These are phyloP conservation scores for Cyprinodon tularosa DNA, from an alignment of 2,113 vertebrate genomes.

Conservation along the genomic window DNA sequence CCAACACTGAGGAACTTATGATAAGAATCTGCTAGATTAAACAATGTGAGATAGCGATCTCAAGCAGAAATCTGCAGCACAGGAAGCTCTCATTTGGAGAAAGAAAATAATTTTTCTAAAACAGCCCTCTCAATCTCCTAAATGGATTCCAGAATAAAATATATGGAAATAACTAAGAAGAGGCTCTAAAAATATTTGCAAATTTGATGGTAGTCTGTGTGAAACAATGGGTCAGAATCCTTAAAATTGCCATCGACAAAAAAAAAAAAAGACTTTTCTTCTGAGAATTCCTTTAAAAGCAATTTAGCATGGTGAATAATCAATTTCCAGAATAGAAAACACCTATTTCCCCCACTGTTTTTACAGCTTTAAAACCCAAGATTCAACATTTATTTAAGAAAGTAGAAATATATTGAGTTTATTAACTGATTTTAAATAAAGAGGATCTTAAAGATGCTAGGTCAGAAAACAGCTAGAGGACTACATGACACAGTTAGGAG, in stretches of 20 bases:
- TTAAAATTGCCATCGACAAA: not conserved
- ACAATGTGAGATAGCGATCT: not conserved
- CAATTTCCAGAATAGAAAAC: no score
- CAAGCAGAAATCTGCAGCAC: not conserved
- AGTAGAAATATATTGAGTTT: conserved; percentile 8
- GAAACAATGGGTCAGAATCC: not conserved
- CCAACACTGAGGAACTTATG: not conserved
- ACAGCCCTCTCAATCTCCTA: not conserved
- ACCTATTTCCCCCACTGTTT: conserved; percentile 1
- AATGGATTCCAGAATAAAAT: not conserved
- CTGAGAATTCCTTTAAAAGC: not conserved
- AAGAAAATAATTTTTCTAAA: not conserved
- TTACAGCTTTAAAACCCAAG: conserved; percentile 24
- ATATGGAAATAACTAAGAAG: no score
- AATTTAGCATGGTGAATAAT: not conserved
- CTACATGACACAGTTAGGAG: conserved; percentile 46
- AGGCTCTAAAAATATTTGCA: not conserved
- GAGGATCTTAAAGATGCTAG: conserved; percentile 42
- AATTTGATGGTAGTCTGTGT: not conserved
- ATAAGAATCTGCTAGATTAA: not conserved
- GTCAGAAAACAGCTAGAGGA: conserved; percentile 2
- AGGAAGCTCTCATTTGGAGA: not conserved
- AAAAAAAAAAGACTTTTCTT: not conserved
- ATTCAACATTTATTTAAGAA: conserved; percentile 1
- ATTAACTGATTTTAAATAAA: conserved; percentile 10